A percentile compares a stretch with the other conserved stretches of the same genome.
phyloP scores from a whole-genome alignment of 1,140 invertebrate genomes.

The Acromyrmex charruanus region DNA sequence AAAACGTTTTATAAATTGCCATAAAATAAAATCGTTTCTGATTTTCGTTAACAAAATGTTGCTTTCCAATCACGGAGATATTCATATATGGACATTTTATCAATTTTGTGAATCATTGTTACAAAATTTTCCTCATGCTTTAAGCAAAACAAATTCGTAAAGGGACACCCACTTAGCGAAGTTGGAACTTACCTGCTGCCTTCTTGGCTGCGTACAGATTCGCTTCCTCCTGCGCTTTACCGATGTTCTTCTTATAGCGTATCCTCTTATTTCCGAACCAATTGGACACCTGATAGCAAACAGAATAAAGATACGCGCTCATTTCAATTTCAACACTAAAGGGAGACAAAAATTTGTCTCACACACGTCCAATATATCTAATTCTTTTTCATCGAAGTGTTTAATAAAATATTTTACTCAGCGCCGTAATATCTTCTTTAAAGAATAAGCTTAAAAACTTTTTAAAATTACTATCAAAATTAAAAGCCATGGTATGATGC shows the following conservation, averaged over 20 bases:
- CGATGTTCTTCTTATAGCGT: slow-evolving; percentile 99
- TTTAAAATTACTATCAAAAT: slow-evolving; percentile 32
- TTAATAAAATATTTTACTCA: not conserved
- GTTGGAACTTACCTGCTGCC: slow-evolving; percentile 92
- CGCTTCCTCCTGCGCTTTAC: slow-evolving; percentile 99
- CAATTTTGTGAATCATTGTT: not conserved
- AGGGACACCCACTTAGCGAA: slow-evolving; percentile 72
- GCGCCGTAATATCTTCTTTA: not conserved
- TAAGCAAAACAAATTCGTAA: slow-evolving; percentile 64
- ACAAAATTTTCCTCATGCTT: slow-evolving; percentile 29
- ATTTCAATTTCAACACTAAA: not conserved
- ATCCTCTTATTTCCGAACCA: slow-evolving; percentile 99
- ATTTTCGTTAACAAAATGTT: not conserved
- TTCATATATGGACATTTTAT: not conserved
- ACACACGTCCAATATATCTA: not conserved
- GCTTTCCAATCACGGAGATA: slow-evolving; percentile 4
- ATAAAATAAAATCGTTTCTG: not conserved
- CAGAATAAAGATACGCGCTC: not conserved
- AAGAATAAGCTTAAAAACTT: not conserved
- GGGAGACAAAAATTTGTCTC: too few relatives aligned
- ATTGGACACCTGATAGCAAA: slow-evolving; percentile 93
- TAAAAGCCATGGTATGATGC: not conserved
- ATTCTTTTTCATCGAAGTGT: not conserved
- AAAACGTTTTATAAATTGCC: slow-evolving; percentile 19
- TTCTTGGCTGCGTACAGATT: slow-evolving; percentile 99